Base-by-base conservation (phyloP, 2,797 vertebrate species). In the Lates japonicus region DNA sequence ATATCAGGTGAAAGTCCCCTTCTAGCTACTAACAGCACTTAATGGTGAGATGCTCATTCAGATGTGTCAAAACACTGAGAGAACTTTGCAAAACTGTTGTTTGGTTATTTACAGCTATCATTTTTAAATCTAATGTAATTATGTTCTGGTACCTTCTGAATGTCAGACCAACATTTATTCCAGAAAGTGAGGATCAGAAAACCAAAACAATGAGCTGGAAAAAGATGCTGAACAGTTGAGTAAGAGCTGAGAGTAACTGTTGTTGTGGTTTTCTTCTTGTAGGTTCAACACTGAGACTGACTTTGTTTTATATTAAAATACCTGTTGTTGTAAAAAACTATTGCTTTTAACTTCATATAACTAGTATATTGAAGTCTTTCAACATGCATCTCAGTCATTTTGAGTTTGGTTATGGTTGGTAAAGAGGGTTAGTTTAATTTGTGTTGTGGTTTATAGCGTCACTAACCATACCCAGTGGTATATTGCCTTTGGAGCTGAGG, bases 1-100 rank as follows among this genome's bases (percentile, higher is more conserved):
- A 96, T 97, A 69, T 97, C 96, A 88, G 97, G 97, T 96, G 80
- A n/a, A n/a, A 91, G 84, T 66, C n/a, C n/a, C 25, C 10, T 62
- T 8, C 0, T n/a, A 39, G 31, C 5, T 64, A 19, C 31, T 29
- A 16, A 16, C 7, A 55, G 25, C 52, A 55, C 25, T 16, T 52
- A 8, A 31, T 29, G 17, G 5, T n/a, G 10, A 22, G 25, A 1
- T 25, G 10, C 31, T 29, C 12, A 2, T 44, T 9, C 10, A 7
- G 1, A 9, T 9, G 10, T 39, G 39, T 9, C 7, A 39, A 9
- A 29, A 72, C 46, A 12, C 31, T 16, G 19, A 58, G 20, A 42
- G 41, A 42, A 42, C 41, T 42, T 12, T 39, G 25, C 29, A 19
- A 29, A 33, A 9, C 12, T 31, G 7, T 13, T 35, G 8, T 58